Conservation (phyloP, 2,113 vertebrate genomes). For the Malurus alboscapulatus region DNA sequence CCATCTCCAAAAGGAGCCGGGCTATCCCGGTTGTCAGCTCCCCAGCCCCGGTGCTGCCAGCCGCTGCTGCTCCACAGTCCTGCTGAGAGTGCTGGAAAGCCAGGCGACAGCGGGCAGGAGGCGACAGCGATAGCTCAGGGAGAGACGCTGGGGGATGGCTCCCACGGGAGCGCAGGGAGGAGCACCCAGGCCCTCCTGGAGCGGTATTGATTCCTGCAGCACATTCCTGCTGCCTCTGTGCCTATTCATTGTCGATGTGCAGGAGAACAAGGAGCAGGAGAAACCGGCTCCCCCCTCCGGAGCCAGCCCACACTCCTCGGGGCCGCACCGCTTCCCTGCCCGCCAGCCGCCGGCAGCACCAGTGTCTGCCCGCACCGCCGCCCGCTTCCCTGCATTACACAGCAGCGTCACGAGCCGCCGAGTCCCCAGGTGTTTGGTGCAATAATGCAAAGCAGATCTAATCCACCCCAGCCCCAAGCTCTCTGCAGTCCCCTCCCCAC, state of each 20-base stretch:
- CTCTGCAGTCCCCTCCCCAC: not conserved
- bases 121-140: not conserved
- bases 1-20: not conserved
- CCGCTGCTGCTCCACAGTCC: not conserved
- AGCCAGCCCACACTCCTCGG: not conserved
- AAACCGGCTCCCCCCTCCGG: rapidly evolving
- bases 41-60: rapidly evolving
- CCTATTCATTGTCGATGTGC: not conserved
- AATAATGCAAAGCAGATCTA: constrained; percentile 31
- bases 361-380: rapidly evolving
- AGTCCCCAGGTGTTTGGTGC: constrained; percentile 24
- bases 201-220: constrained; percentile 33
- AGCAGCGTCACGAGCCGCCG: not conserved
- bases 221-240: not conserved
- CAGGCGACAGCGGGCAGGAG: not conserved
- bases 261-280: not conserved
- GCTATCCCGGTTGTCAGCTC: not conserved
- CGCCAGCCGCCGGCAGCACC: not conserved
- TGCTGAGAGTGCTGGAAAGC: not conserved
- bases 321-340: not conserved
- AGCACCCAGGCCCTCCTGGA: constrained; percentile 19
- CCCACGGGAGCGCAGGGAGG: not conserved
- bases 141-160: not conserved
- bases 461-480: not conserved
- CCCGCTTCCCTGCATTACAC: not conserved